A percentile compares a stretch with the other conserved stretches of the same genome.
These are phyloP conservation scores for Buphagus erythrorhynchus DNA, from an alignment of 2,797 vertebrate genomes.

Conservation along the genomic window DNA sequence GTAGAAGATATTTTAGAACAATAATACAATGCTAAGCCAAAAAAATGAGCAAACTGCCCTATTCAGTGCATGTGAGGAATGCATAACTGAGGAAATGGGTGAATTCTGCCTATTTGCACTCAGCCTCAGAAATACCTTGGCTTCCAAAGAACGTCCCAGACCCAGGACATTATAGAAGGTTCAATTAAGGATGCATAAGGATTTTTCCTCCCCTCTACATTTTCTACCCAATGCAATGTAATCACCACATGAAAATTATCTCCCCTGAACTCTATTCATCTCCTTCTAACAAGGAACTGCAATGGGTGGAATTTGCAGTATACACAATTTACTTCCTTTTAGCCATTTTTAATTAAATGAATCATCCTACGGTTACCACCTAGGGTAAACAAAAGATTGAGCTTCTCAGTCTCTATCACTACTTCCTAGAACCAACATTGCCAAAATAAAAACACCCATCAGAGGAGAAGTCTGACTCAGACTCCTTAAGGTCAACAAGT, in stretches of 20 bases:
- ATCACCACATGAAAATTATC: background rate
- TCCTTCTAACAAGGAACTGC: background rate
- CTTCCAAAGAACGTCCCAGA: background rate
- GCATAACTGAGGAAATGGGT: background rate
- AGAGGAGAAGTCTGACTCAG: background rate
- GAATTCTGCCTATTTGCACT: background rate
- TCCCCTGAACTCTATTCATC: background rate
- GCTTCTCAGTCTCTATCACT: background rate
- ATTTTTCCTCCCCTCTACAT: background rate
- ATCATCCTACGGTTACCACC: background rate
- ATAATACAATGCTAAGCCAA: background rate
- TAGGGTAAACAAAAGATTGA: background rate
- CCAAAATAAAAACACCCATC: background rate
- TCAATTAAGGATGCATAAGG: background rate
- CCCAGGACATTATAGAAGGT: background rate
- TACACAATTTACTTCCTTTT: conserved; percentile 13
- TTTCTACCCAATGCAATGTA: background rate
- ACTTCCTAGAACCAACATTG: background rate
- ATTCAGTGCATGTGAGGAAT: background rate
- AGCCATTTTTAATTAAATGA: conserved; percentile 28
- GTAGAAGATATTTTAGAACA: background rate
- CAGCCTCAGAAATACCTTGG: background rate
- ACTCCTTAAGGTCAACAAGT: background rate
- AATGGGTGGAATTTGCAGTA: conserved; percentile 27
- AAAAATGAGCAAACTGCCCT: background rate